Evolutionary conservation across 2,888 invertebrate genomes (phyloP), one percentile per base, ranked within the genome.

Genomic region (Tiphia femorata): DNA sequence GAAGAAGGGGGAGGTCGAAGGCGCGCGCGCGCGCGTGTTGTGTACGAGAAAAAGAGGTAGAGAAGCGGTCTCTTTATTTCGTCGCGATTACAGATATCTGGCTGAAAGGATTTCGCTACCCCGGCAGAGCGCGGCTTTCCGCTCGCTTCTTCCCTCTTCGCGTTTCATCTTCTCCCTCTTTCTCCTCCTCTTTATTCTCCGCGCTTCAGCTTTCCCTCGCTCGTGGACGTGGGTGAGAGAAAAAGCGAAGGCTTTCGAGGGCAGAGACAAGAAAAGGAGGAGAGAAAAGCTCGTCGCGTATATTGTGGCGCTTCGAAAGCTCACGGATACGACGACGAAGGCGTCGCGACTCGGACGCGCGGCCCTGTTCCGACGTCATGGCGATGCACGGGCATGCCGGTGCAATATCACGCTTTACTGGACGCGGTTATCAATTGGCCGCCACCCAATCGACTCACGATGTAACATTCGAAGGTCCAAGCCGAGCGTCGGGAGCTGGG

Each of bases 21-120:
- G n/a, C n/a, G n/a, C n/a, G n/a, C n/a, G n/a, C n/a, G n/a, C n/a
- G n/a, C n/a, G n/a, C n/a, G n/a, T n/a, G n/a, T n/a, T n/a, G n/a
- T n/a, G n/a, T n/a, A n/a, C n/a, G n/a, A 37, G 7, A 17, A n/a
- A 33, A n/a, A 35, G 35, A 17, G 16, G 19, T 17, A 37, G 35
- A 42, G 41, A 8, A 17, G 58, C n/a, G 53, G 56, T 43, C 27
- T 49, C 62, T 59, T 62, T 56, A 56, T 33, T 54, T 46, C 54
- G 59, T 55, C 51, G 49, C 60, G 64, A 60, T 64, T 60, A 60
- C 56, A 63, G 64, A 63, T 63, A 64, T 54, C 63, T 16, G 49
- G 17, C 46, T 57, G 54, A 60, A 60, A 64, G 43, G 49, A 44
- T 44, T 44, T 33, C 17, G 19, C 44, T 8, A 33, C 19, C 44